Conservation (phyloP, 2,888 invertebrate species). For the Crocallis elinguaria region DNA sequence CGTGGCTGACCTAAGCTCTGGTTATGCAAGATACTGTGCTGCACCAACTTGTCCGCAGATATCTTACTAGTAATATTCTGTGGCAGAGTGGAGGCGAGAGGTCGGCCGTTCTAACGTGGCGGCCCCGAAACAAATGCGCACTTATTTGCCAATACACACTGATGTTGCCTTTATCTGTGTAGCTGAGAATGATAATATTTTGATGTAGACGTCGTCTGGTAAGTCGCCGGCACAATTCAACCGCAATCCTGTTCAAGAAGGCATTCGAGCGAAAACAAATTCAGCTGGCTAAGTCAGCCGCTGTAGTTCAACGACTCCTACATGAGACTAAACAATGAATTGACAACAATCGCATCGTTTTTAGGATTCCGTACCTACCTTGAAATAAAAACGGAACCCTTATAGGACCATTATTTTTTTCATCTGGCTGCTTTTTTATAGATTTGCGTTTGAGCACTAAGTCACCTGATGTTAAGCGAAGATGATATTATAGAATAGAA, state of each 20-base stretch:
- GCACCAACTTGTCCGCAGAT: neutral
- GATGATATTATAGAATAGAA: too few relatives aligned
- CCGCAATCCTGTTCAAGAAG: slow-evolving; percentile 28
- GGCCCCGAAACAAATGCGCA: slow-evolving; percentile 76
- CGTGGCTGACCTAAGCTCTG: too few relatives aligned
- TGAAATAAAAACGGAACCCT: too few relatives aligned
- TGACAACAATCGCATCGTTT: neutral
- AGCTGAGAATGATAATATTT: slow-evolving; percentile 27
- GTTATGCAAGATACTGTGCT: too few relatives aligned
- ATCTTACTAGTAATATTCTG: slow-evolving; percentile 8
- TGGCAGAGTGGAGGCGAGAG: slow-evolving; percentile 62
- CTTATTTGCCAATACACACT: slow-evolving; percentile 73
- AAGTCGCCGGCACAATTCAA: slow-evolving; percentile 13
- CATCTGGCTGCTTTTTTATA: too few relatives aligned
- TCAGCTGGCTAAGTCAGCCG: slow-evolving; percentile 14
- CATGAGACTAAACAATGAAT: neutral
- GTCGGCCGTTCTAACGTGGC: slow-evolving; percentile 76
- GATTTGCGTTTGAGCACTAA: too few relatives aligned
- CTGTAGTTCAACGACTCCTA: neutral
- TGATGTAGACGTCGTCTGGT: slow-evolving; percentile 22
- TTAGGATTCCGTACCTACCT: too few relatives aligned
- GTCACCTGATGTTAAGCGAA: too few relatives aligned
- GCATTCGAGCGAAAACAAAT: slow-evolving; percentile 26
- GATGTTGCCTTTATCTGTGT: slow-evolving; percentile 26
- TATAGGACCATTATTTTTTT: too few relatives aligned